Evolutionary conservation across 2,113 vertebrate genomes (phyloP).

Genomic region (Vulpes vulpes): DNA sequence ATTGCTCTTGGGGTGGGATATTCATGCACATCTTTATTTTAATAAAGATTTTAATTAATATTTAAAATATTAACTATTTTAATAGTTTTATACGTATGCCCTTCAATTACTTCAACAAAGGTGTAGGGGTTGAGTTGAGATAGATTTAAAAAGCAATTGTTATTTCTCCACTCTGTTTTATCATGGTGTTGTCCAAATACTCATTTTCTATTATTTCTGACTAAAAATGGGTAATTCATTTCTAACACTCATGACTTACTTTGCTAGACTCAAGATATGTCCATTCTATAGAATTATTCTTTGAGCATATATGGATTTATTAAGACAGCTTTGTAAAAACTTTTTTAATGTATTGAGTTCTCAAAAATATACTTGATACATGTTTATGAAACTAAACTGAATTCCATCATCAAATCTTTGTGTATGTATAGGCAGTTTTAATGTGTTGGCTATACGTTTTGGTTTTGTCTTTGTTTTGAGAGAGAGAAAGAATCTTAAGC

Average conservation of each 20-base stretch:
- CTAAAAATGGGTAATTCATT: background rate
- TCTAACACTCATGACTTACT: background rate
- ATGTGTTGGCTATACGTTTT: background rate
- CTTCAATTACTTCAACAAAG: background rate
- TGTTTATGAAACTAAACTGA: background rate
- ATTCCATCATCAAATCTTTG: background rate
- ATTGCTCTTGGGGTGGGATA: background rate
- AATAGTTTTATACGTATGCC: background rate
- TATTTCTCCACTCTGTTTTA: conserved; percentile 22
- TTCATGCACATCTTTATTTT: background rate
- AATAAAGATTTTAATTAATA: background rate
- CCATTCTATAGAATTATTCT: background rate
- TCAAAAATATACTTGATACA: background rate
- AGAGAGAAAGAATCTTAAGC: background rate
- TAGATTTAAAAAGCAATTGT: background rate
- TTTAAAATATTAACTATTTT: no score
- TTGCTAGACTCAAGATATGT: background rate
- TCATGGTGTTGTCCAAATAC: background rate
- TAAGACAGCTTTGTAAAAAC: background rate
- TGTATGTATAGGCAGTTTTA: background rate
- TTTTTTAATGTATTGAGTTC: conserved; percentile 2
- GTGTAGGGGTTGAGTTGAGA: background rate
- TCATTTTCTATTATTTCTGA: conserved; percentile 12
- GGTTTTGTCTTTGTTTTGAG: background rate
- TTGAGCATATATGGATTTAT: background rate